phyloP scores from a whole-genome alignment of 2,888 invertebrate species.

The Griposia aprilina region DNA sequence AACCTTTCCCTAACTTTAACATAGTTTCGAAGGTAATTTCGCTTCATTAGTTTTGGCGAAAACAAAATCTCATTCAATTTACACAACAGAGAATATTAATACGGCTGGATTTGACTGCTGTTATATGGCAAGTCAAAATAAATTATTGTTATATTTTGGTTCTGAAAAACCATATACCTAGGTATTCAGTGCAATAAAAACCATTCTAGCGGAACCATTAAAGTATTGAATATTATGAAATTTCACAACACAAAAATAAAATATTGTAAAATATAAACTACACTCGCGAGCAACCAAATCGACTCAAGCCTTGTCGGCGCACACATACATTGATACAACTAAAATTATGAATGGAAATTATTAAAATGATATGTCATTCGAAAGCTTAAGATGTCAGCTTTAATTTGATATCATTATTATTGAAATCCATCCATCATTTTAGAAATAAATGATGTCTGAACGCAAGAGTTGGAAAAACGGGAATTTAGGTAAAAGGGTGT shows the following conservation, averaged over 20 bases:
- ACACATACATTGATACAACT: too few relatives aligned
- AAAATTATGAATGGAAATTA: too few relatives aligned
- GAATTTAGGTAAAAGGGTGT: too few relatives aligned
- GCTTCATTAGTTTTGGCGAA: constrained; percentile 51
- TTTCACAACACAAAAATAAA: not conserved
- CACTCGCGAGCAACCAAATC: too few relatives aligned
- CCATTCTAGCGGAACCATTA: not conserved
- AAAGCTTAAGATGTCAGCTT: too few relatives aligned
- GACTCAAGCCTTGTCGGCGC: too few relatives aligned
- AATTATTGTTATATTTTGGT: not conserved
- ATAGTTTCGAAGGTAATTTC: constrained; percentile 54
- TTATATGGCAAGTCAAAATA: not conserved
- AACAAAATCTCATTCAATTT: constrained; percentile 60
- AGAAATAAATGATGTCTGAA: too few relatives aligned
- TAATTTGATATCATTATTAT: too few relatives aligned
- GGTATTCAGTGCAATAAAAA: not conserved
- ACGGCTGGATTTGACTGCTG: not conserved
- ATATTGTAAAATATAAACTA: constrained; percentile 1
- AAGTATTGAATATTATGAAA: too few relatives aligned
- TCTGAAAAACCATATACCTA: not conserved
- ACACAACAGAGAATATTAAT: constrained; percentile 3
- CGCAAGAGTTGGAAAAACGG: too few relatives aligned
- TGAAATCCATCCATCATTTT: too few relatives aligned
- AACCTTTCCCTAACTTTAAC: constrained; percentile 50
- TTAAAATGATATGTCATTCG: too few relatives aligned